These are phyloP conservation scores for Apodemia mormo DNA, from an alignment of 2,888 invertebrate species.

Conservation along the genomic window DNA sequence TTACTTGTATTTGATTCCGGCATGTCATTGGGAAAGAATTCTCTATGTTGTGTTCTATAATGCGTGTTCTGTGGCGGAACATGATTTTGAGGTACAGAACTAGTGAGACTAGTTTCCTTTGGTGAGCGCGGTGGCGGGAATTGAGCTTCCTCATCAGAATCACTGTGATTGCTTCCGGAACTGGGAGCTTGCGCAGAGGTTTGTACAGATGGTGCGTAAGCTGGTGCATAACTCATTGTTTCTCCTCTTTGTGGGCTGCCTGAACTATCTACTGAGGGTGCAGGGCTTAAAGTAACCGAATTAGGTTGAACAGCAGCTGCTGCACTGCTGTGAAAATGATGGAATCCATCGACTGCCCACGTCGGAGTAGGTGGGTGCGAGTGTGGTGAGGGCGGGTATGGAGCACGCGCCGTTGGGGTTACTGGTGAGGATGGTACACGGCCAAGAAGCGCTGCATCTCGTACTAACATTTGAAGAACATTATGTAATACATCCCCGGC, in stretches of 20 bases:
- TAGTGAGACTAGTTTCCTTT: slow-evolving; percentile 63
- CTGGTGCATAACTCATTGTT: slow-evolving; percentile 61
- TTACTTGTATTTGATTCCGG: slow-evolving; percentile 94
- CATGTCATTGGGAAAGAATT: slow-evolving; percentile 90
- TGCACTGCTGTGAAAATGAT: slow-evolving; percentile 86
- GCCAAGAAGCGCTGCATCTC: slow-evolving; percentile 89
- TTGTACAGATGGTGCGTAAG: slow-evolving; percentile 65
- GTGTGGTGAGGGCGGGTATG: slow-evolving; percentile 89
- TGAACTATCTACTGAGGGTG: slow-evolving; percentile 93
- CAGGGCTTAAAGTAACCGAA: slow-evolving; percentile 94
- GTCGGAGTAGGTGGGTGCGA: slow-evolving; percentile 91
- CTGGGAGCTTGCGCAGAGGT: slow-evolving; percentile 73
- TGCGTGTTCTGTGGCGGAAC: slow-evolving; percentile 66
- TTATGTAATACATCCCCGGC: slow-evolving; percentile 97
- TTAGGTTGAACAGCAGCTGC: slow-evolving; percentile 85
- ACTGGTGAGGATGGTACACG: slow-evolving; percentile 91
- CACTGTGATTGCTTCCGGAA: slow-evolving; percentile 89
- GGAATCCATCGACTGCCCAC: slow-evolving; percentile 84
- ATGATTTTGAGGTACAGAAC: slow-evolving; percentile 66
- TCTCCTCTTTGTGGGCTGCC: slow-evolving; percentile 92
- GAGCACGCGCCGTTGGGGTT: slow-evolving; percentile 89
- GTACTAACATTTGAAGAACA: slow-evolving; percentile 92
- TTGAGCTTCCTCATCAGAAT: slow-evolving; percentile 89
- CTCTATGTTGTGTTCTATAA: slow-evolving; percentile 76
- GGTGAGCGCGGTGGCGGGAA: slow-evolving; percentile 84